Percentiles rank a stretch among this genome's conserved stretches.
phyloP scores from a whole-genome alignment of 2,888 invertebrate species.

The Phalangium opilio region DNA sequence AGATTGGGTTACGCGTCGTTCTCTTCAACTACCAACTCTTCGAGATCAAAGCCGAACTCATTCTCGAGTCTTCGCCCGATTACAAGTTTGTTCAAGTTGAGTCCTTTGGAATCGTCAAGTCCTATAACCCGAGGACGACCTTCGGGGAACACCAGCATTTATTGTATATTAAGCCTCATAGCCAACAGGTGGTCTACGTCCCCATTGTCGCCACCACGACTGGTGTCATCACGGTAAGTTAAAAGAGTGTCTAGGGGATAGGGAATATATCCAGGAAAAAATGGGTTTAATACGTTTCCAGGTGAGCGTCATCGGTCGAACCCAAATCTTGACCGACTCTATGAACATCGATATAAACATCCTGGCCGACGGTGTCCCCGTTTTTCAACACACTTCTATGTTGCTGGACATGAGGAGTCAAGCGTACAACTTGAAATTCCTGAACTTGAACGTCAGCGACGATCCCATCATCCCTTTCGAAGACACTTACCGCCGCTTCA shows the following conservation, averaged over 20 bases:
- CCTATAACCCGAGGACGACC: conserved; percentile 34
- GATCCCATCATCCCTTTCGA: conserved; percentile 37
- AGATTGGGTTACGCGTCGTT: conserved; percentile 34
- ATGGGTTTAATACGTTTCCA: too few species aligned
- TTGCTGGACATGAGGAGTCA: conserved; percentile 39
- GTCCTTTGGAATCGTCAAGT: conserved; percentile 34
- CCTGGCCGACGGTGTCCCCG: conserved; percentile 37
- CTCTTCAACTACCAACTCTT: conserved; percentile 33
- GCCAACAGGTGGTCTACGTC: conserved; percentile 30
- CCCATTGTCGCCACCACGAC: conserved; percentile 36
- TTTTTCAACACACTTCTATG: conserved; percentile 39
- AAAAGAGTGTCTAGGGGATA: too few species aligned
- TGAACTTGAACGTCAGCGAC: conserved; percentile 40
- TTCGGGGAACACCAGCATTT: conserved; percentile 39
- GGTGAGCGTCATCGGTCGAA: conserved; percentile 34
- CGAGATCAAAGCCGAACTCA: conserved; percentile 26
- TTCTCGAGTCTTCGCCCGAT: conserved; percentile 35
- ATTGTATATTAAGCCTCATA: conserved; percentile 25
- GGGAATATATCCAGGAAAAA: too few species aligned
- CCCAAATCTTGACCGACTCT: conserved; percentile 34
- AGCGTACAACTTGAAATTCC: conserved; percentile 36
- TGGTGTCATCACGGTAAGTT: conserved; percentile 36
- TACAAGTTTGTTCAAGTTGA: conserved; percentile 39
- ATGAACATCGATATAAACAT: conserved; percentile 25
- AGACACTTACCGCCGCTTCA: conserved; percentile 34